Conservation (phyloP, 2,888 invertebrate genomes). For the Lithodes maja region DNA sequence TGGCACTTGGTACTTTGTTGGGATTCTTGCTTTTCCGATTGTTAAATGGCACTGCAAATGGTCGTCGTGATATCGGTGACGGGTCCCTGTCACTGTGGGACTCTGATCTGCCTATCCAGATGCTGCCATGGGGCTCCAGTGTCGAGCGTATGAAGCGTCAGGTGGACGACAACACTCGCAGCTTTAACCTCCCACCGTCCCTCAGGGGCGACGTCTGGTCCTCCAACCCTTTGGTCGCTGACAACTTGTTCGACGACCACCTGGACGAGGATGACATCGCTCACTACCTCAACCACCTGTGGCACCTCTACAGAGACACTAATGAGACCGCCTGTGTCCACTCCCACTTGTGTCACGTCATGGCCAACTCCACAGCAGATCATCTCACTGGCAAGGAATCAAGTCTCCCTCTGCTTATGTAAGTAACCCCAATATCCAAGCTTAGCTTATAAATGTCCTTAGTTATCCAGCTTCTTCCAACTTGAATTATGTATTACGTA, state of each 20-base stretch:
- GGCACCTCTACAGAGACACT: slow-evolving; percentile 29
- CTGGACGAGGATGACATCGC: slow-evolving; percentile 43
- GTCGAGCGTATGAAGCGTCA: background rate
- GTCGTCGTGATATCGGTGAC: slow-evolving; percentile 47
- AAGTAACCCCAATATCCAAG: background rate
- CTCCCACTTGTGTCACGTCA: slow-evolving; percentile 37
- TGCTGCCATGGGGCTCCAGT: background rate
- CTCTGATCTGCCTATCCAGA: slow-evolving; percentile 41
- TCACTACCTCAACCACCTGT: slow-evolving; percentile 41
- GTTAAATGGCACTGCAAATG: slow-evolving; percentile 38
- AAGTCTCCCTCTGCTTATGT: slow-evolving; percentile 27
- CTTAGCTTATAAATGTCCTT: background rate
- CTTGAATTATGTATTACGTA: too few species aligned
- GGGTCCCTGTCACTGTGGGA: slow-evolving; percentile 52
- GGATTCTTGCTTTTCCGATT: slow-evolving; percentile 53
- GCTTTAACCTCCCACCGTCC: slow-evolving; percentile 14
- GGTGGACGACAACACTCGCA: background rate
- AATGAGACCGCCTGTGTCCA: slow-evolving; percentile 34
- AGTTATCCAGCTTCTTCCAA: too few species aligned
- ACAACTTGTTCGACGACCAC: slow-evolving; percentile 3
- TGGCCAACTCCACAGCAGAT: slow-evolving; percentile 27
- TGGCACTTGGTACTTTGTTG: slow-evolving; percentile 46
- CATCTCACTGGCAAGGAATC: slow-evolving; percentile 16
- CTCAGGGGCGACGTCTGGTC: slow-evolving; percentile 39
- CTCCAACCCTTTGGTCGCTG: slow-evolving; percentile 21